Base-by-base conservation (phyloP, 2,113 vertebrate species). In the Morone saxatilis region DNA sequence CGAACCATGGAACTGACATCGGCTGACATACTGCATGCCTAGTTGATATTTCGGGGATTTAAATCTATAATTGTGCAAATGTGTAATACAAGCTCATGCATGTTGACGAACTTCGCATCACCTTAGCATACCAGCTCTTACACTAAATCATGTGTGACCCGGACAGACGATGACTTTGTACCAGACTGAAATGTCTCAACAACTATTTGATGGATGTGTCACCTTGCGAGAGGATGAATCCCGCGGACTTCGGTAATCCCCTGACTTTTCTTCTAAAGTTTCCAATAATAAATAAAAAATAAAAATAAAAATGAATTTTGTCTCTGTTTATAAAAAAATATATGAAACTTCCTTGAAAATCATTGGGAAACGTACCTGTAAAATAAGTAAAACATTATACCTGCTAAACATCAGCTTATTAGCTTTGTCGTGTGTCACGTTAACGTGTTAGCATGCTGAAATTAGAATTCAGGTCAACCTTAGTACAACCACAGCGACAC, bases 1-100 rank as follows among this genome's bases (percentile, higher is more conserved):
- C 4, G n/a, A 71, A 53, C 48, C 76, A 19, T 11, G 50, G 59
- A 59, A 10, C 68, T 80, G 71, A 89, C 89, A 79, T 80, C 20
- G 62, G 75, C 67, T 60, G 81, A 85, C 80, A 67, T 3, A 7
- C 62, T 11, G 81, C 74, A 60, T 81, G 73, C 77, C 91, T 41
- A 0, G 5, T 50, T 78, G 67, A 84, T 87, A 74, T 90, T 88
- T 79, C 47, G 71, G 69, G 88, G 83, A 84, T 90, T 86, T 79
- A 48, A 12, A 4, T 78, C 90, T 89, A 86, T 92, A 89, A 89
- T 75, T 85, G 84, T 65, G 22, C 38, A 41, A 51, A 72, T 57
- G 78, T 51, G 92, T 89, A 81, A 89, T 48, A 59, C 71, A 48
- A 88, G 57, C 61, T 69, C 16, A 20, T 45, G 73, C 66, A 56